Evolutionary conservation across 2,797 vertebrate species (phyloP).

Genomic region (Micromesistius poutassou): DNA sequence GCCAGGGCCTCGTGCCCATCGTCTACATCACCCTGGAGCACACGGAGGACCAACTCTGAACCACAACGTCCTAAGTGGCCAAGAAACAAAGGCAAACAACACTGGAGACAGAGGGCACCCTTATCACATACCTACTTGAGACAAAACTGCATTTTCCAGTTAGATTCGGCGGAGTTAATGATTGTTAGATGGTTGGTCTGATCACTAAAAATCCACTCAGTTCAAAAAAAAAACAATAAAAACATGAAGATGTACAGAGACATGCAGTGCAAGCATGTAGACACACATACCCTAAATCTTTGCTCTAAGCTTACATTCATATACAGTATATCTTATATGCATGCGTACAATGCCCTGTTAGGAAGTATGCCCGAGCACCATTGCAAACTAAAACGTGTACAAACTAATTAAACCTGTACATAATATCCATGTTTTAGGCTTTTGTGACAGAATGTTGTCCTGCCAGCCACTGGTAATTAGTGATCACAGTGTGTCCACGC

Average conservation of each 20-base stretch:
- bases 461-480: neutral
- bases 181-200: neutral
- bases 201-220: neutral
- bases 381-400: constrained; percentile 1
- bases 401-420: neutral
- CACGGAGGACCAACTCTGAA: constrained; percentile 54
- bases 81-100: constrained; percentile 3
- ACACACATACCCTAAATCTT: neutral
- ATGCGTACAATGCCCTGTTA: neutral
- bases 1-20: constrained; percentile 85
- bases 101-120: constrained; percentile 21
- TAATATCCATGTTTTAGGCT: neutral
- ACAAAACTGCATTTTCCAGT: neutral
- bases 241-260: neutral
- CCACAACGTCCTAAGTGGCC: neutral
- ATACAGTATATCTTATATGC: neutral
- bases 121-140: neutral
- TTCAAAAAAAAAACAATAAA: neutral
- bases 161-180: neutral
- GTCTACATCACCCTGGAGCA: constrained; percentile 82
- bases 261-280: constrained; percentile 3
- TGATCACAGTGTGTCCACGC: neutral
- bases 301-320: neutral
- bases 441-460: neutral
- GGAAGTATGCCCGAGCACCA: neutral